phyloP scores from a whole-genome alignment of 2,888 invertebrate genomes.

The Drosophila rubida region DNA sequence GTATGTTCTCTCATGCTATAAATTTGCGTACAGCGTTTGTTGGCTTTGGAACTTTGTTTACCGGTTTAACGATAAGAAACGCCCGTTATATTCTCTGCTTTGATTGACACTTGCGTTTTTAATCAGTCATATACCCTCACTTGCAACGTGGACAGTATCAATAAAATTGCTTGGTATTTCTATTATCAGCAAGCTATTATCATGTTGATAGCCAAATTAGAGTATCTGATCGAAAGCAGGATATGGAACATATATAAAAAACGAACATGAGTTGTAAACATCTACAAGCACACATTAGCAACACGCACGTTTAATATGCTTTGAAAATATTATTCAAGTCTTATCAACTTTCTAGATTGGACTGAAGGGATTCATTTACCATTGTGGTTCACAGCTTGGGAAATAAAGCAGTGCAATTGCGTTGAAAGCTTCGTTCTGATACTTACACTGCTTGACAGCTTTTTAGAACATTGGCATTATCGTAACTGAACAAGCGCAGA shows the following conservation, averaged over 20 bases:
- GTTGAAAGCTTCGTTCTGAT: not conserved
- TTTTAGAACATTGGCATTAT: not conserved
- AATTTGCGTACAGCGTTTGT: constrained; percentile 19
- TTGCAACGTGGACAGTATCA: constrained; percentile 2
- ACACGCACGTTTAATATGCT: not conserved
- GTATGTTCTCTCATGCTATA: not conserved
- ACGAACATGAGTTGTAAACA: not conserved
- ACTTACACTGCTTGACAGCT: constrained; percentile 5
- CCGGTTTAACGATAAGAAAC: constrained; percentile 15
- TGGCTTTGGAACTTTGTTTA: constrained; percentile 16
- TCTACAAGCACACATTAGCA: too few relatives aligned
- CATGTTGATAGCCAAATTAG: not conserved
- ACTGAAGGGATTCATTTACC: constrained; percentile 19
- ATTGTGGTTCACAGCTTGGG: constrained; percentile 4
- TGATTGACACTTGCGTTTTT: constrained; percentile 27
- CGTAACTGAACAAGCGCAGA: too few relatives aligned
- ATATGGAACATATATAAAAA: not conserved
- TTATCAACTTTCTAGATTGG: not conserved
- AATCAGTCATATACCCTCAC: constrained; percentile 32
- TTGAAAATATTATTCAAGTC: not conserved
- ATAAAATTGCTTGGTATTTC: constrained; percentile 10
- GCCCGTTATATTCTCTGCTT: constrained; percentile 13
- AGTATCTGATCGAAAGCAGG: not conserved
- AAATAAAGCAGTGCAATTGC: constrained; percentile 13
- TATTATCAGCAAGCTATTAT: constrained; percentile 1